Percentiles rank a stretch among this genome's conserved stretches.
These are phyloP conservation scores for Schizaphis graminum DNA, from an alignment of 2,888 invertebrate species.

Conservation along the genomic window DNA sequence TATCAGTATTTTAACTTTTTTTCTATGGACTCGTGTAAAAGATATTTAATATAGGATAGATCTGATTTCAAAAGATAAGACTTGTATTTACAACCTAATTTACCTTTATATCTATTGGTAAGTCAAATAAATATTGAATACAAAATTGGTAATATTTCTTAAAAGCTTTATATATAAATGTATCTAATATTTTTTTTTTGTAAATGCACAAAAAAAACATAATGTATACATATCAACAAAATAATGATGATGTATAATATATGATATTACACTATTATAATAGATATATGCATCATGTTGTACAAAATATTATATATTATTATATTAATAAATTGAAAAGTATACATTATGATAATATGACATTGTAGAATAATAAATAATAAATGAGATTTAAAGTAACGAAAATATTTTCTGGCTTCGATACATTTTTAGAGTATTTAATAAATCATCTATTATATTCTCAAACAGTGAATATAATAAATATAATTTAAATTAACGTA, in stretches of 20 bases:
- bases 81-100: neutral
- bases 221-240: neutral
- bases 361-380: neutral
- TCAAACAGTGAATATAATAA: neutral
- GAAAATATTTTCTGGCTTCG: neutral
- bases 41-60: neutral
- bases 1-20: neutral
- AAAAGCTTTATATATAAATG: neutral
- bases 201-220: neutral
- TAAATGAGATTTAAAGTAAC: neutral
- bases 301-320: neutral
- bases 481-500: neutral
- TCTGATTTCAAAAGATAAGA: neutral
- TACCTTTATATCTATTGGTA: neutral
- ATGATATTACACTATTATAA: too few species aligned
- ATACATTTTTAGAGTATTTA: neutral
- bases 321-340: neutral
- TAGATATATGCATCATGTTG: neutral
- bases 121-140: neutral
- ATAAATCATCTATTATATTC: conserved; percentile 6
- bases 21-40: neutral
- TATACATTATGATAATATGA: neutral
- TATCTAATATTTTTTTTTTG: neutral
- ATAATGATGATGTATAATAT: neutral
- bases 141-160: neutral